These are phyloP conservation scores for Poecilia latipinna DNA, from an alignment of 2,113 vertebrate genomes.

Conservation along the genomic window DNA sequence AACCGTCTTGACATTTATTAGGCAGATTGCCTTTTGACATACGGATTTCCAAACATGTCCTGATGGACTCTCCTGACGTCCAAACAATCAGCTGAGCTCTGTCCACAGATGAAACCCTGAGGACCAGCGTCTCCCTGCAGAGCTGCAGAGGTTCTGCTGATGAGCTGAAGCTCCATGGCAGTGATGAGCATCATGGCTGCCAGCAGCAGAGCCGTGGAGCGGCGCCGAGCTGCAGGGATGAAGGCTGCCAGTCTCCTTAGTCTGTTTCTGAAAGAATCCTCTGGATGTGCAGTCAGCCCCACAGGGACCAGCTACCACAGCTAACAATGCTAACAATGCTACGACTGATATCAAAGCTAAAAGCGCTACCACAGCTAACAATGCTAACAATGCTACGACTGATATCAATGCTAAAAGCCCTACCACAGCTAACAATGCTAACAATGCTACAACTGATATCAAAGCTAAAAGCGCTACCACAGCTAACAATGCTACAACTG, in stretches of 20 bases:
- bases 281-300: background rate
- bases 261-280: background rate
- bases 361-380: too few relatives aligned
- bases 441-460: too few relatives aligned
- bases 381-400: too few relatives aligned
- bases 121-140: background rate
- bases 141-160: background rate
- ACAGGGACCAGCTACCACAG: background rate
- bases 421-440: too few relatives aligned
- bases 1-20: background rate
- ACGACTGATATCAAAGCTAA: too few relatives aligned
- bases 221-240: background rate
- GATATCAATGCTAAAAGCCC: too few relatives aligned
- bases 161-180: conserved; percentile 27
- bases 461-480: too few relatives aligned
- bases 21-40: background rate
- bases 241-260: background rate
- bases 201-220: conserved; percentile 25
- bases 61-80: background rate
- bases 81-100: background rate
- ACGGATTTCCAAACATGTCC: background rate
- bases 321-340: too few relatives aligned
- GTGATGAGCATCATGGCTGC: conserved; percentile 53
- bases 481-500: too few relatives aligned
- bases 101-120: background rate